These are phyloP conservation scores for Ferdinandea cuprea DNA, from an alignment of 2,888 invertebrate species.

Conservation along the genomic window DNA sequence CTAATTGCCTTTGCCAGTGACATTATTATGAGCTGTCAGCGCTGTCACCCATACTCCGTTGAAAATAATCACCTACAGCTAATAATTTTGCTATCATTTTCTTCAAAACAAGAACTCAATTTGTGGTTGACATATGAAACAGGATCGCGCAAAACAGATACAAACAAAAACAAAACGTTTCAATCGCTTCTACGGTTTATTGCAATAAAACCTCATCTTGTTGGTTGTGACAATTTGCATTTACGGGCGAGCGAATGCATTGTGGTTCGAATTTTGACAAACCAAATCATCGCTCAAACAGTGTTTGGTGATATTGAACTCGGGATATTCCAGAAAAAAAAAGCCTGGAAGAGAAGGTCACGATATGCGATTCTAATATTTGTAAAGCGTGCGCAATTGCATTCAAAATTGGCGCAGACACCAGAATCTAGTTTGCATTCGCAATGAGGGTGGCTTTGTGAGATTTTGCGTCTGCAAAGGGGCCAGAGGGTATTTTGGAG, in stretches of 20 bases:
- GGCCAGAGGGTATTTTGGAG: too few species aligned
- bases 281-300: too few species aligned
- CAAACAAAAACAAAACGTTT: neutral
- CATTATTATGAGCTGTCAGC: too few species aligned
- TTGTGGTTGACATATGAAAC: constrained; percentile 25
- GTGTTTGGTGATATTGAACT: neutral
- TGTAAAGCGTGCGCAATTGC: constrained; percentile 29
- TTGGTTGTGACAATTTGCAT: constrained; percentile 22
- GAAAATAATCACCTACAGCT: too few species aligned
- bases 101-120: constrained; percentile 8
- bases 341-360: constrained; percentile 20
- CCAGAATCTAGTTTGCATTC: constrained; percentile 63
- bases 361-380: constrained; percentile 4
- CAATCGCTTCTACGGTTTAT: neutral
- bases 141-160: neutral
- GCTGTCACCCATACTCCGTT: too few species aligned
- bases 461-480: constrained; percentile 13
- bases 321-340: neutral
- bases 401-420: constrained; percentile 40
- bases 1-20: too few species aligned
- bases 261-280: neutral
- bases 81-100: constrained; percentile 12
- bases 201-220: constrained; percentile 11
- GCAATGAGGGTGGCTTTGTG: constrained; percentile 13
- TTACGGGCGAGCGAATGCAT: constrained; percentile 7